Conservation (phyloP, 1,140 invertebrate species). For the Berghia stephanieae region DNA sequence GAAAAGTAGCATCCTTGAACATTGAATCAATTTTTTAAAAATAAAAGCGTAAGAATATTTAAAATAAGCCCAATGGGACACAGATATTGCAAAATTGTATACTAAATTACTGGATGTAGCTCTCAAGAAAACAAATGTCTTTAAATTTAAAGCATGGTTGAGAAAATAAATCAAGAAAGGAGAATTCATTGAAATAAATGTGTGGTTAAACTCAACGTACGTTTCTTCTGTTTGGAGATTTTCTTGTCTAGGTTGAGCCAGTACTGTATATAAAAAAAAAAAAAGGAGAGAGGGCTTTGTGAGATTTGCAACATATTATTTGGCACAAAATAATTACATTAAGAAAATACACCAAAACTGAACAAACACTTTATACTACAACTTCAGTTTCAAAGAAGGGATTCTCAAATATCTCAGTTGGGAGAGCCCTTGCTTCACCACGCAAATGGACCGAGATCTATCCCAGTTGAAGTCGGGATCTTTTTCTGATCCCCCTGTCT, state of each 20-base stretch:
- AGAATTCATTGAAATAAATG: not conserved
- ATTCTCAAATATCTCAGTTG: not conserved
- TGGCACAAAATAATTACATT: not conserved
- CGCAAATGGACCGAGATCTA: too few species aligned
- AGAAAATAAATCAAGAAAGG: not conserved
- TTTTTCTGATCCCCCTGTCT: too few species aligned
- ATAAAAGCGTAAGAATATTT: too few species aligned
- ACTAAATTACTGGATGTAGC: not conserved
- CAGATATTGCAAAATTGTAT: not conserved
- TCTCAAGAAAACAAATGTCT: not conserved
- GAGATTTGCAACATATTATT: not conserved
- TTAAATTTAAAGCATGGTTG: not conserved
- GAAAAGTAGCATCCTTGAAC: too few species aligned
- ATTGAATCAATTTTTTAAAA: too few species aligned
- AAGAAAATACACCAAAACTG: not conserved
- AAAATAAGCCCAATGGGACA: too few species aligned
- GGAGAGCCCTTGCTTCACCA: too few species aligned
- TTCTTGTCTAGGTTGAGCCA: constrained; percentile 62
- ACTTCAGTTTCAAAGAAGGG: not conserved
- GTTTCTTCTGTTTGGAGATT: constrained; percentile 59
- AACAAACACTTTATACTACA: not conserved
- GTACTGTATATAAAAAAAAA: constrained; percentile 46
- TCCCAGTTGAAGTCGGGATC: too few species aligned
- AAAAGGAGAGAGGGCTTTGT: not conserved
- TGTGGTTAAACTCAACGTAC: constrained; percentile 36